Evolutionary conservation across 2,888 invertebrate species (phyloP).

Genomic region (Clunio marinus): DNA sequence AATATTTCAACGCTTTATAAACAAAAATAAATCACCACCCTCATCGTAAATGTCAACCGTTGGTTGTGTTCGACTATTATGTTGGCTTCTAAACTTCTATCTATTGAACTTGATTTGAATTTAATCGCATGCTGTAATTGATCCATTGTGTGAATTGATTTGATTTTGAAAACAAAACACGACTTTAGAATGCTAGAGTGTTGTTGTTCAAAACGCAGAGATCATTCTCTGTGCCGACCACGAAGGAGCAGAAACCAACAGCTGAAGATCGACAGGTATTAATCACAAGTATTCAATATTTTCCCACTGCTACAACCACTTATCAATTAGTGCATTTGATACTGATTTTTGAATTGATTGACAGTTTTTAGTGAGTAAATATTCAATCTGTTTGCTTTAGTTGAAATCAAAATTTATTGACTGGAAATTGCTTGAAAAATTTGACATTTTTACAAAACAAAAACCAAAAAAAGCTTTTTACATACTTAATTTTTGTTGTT

Average conservation of each 20-base stretch:
- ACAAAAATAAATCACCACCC: background rate
- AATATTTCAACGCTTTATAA: too few species aligned
- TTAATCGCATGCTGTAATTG: slow-evolving; percentile 7
- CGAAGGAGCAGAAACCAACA: slow-evolving; percentile 59
- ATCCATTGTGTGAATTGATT: slow-evolving; percentile 6
- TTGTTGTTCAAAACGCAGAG: slow-evolving; percentile 82
- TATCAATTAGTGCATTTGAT: background rate
- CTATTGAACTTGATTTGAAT: background rate
- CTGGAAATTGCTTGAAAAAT: background rate
- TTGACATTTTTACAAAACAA: background rate
- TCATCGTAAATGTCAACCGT: too few species aligned
- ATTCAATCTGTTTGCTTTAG: background rate
- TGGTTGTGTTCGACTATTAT: too few species aligned
- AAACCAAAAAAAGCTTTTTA: background rate
- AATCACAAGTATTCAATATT: background rate
- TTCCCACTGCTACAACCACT: background rate
- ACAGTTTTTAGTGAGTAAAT: too few species aligned
- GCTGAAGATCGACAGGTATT: slow-evolving; percentile 51
- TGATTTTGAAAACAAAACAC: background rate
- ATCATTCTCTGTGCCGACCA: slow-evolving; percentile 87
- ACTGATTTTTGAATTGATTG: background rate
- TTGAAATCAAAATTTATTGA: too few species aligned
- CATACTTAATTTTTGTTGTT: background rate
- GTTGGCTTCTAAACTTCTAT: too few species aligned
- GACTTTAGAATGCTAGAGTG: slow-evolving; percentile 62